Conservation (phyloP, 2,797 vertebrate genomes). For the Paramormyrops hopkinsi region DNA sequence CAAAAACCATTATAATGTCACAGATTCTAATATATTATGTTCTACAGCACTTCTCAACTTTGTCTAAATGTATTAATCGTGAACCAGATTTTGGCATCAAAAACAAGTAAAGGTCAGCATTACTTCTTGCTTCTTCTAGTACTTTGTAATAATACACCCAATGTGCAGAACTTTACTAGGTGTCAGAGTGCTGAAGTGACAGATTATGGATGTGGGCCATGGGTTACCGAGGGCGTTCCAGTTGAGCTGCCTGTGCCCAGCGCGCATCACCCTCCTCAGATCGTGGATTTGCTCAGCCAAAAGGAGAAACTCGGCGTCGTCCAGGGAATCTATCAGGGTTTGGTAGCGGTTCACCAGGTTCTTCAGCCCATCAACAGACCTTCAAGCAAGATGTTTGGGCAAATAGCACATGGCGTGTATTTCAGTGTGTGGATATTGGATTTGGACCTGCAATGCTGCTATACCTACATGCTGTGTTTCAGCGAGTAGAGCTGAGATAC, state of each 20-base stretch:
- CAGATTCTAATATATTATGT: not conserved
- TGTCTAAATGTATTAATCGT: not conserved
- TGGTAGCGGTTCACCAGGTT: constrained; percentile 64
- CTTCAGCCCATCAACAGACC: constrained; percentile 65
- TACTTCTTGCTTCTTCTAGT: not conserved
- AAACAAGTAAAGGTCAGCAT: not conserved
- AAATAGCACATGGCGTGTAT: not conserved
- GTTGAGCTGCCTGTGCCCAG: constrained; percentile 72
- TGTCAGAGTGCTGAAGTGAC: not conserved
- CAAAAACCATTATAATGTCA: not conserved
- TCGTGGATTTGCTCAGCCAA: constrained; percentile 63
- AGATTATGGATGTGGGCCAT: not conserved
- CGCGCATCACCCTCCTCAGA: constrained; percentile 58
- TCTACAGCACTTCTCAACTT: not conserved
- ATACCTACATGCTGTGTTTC: not conserved
- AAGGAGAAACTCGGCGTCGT: constrained; percentile 63
- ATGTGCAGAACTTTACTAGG: not conserved
- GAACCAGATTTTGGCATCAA: not conserved
- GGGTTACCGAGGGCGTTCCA: constrained; percentile 81
- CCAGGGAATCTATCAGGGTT: constrained; percentile 62
- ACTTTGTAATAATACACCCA: not conserved
- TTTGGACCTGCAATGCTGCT: not conserved
- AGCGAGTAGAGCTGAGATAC: not conserved
- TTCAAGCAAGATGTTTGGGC: constrained; percentile 39
- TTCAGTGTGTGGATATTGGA: not conserved